Evolutionary conservation across 2,113 vertebrate genomes (phyloP).

Genomic region (Rhinopomastus cyanomelas): DNA sequence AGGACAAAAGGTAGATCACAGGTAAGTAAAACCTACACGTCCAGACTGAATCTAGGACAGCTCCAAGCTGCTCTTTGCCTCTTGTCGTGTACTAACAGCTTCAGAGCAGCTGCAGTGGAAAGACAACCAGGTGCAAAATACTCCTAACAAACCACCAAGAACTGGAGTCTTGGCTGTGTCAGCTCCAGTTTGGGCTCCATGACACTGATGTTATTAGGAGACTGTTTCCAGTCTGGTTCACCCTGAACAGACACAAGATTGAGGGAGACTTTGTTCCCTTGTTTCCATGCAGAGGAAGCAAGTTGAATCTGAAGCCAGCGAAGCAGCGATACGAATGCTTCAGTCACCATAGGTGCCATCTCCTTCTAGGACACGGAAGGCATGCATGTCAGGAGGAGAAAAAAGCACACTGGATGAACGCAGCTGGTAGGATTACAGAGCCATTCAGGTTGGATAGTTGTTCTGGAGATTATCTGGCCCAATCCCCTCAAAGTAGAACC

Average conservation of each 20-base stretch:
- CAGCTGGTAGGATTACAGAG: background rate
- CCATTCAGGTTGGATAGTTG: background rate
- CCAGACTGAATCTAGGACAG: background rate
- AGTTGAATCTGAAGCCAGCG: background rate
- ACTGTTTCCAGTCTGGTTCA: background rate
- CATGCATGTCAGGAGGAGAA: background rate
- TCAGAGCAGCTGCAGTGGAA: background rate
- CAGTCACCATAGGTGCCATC: background rate
- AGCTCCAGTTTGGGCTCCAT: background rate
- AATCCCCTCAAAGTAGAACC: background rate
- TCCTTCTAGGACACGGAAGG: background rate
- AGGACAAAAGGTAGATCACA: background rate
- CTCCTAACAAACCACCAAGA: background rate
- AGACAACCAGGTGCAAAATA: background rate
- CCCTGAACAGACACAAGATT: background rate
- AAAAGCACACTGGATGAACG: background rate
- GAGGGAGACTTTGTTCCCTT: background rate
- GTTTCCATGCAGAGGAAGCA: background rate
- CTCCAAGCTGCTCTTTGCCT: background rate
- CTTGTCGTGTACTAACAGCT: background rate
- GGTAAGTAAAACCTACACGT: background rate
- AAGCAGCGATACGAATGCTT: background rate
- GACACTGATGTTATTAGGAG: background rate
- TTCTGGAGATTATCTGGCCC: background rate
- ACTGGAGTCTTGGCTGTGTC: background rate